Evolutionary conservation across 2,888 invertebrate species (phyloP), one percentile per base, ranked within the genome.

Genomic region (Pandemis heparana): DNA sequence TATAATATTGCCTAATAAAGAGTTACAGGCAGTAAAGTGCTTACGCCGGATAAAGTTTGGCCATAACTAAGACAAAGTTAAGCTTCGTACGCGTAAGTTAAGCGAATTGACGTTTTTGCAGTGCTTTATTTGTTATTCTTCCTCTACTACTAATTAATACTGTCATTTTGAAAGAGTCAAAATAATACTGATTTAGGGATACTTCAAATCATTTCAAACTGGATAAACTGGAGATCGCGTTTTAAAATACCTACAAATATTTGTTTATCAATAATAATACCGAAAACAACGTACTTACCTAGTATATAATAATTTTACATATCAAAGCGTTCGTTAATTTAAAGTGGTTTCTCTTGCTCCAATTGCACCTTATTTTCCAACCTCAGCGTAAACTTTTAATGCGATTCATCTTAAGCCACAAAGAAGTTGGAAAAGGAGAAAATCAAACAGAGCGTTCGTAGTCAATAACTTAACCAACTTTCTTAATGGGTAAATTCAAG

Each of bases 11-110:
- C 79, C 80, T 83, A 80, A 85, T 80, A 79, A 80, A 83, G 83
- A 84, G 82, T 85, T 85, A 83, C 81, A 82, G 83, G 83, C 83
- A 82, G 78, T 75, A 80, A 84, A 85, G 82, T 83, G 83, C 84
- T 82, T 81, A 83, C 86, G 83, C 83, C 86, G 78, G 83, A 83
- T 86, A 87, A 89, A 89, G 87, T 90, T 87, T 77, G 83, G 82
- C 85, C 85, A 82, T 87, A 89, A 89, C 89, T 88, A 86, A 84
- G 80, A 77, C 79, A 80, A 88, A 88, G 85, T 86, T 76, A 77
- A 89, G 88, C 84, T 90, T 90, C 81, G 83, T 85, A 89, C 87
- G 87, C 88, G 86, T 88, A 88, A 89, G 87, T 91, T 90, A 88
- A 89, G 86, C 86, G 82, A 87, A 91, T 90, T 89, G 90, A 89